phyloP scores from a whole-genome alignment of 2,113 vertebrate species.

The Mastomys coucha region DNA sequence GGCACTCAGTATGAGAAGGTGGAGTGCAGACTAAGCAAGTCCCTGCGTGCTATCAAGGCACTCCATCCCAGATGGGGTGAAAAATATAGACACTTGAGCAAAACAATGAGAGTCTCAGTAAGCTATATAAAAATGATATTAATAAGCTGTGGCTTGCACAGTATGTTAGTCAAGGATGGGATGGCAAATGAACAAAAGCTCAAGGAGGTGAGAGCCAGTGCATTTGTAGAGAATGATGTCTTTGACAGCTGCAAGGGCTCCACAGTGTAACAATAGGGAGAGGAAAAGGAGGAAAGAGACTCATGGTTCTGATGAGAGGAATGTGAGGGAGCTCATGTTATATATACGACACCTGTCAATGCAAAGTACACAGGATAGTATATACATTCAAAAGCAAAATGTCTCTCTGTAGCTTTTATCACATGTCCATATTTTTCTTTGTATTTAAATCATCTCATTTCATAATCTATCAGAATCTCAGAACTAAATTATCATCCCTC shows the following conservation, averaged over 20 bases:
- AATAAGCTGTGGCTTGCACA: background rate
- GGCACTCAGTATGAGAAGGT: background rate
- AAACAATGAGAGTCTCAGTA: conserved; percentile 35
- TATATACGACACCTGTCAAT: background rate
- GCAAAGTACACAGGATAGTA: background rate
- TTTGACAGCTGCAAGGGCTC: background rate
- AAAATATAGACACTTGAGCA: background rate
- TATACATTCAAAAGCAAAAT: background rate
- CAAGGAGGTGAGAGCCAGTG: background rate
- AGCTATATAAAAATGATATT: background rate
- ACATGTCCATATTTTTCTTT: background rate
- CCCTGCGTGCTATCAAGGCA: background rate
- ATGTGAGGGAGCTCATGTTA: background rate
- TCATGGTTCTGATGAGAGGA: conserved; percentile 9
- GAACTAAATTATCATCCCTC: conserved; percentile 51
- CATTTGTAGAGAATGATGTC: background rate
- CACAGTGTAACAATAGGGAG: background rate
- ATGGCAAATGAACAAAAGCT: background rate
- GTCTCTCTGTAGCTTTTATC: background rate
- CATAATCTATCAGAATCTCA: conserved; percentile 55
- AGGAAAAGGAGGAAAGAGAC: background rate
- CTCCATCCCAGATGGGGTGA: background rate
- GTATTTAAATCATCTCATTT: background rate
- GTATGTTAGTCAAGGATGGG: background rate
- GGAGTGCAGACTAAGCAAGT: background rate